Evolutionary conservation across 2,797 vertebrate genomes (phyloP).

Genomic region (Rhinophrynus dorsalis): DNA sequence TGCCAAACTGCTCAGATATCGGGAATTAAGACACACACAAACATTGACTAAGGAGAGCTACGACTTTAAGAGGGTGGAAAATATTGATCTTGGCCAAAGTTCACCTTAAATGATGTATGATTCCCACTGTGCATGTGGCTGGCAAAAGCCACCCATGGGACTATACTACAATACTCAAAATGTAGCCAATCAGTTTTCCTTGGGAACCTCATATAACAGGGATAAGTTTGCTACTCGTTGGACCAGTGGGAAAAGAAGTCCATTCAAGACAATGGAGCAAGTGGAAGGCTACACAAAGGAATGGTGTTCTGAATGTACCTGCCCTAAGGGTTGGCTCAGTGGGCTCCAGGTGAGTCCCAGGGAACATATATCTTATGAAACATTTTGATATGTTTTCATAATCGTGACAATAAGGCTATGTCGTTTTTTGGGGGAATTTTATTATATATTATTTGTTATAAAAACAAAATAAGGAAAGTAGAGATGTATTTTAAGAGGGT

Average conservation of each 20-base stretch:
- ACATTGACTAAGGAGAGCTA: slow-evolving; percentile 76
- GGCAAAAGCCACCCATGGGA: slow-evolving; percentile 70
- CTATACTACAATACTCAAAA: slow-evolving; percentile 59
- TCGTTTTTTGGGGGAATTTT: no score
- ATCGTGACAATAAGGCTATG: no score
- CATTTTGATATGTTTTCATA: no score
- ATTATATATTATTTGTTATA: no score
- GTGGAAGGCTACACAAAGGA: slow-evolving; percentile 73
- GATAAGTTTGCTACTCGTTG: slow-evolving; percentile 64
- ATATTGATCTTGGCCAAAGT: slow-evolving; percentile 48
- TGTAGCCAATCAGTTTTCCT: slow-evolving; percentile 57
- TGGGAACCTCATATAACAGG: slow-evolving; percentile 65
- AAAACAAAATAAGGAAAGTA: no score
- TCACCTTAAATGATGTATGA: slow-evolving; percentile 61
- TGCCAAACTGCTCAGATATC: slow-evolving; percentile 17
- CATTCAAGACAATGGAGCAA: slow-evolving; percentile 61
- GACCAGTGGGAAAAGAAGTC: slow-evolving; percentile 74
- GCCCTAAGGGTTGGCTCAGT: slow-evolving; percentile 75
- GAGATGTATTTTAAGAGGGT: no score
- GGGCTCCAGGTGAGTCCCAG: slow-evolving; percentile 72
- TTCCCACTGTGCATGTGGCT: slow-evolving; percentile 70
- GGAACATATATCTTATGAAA: no score
- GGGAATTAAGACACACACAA: slow-evolving; percentile 78
- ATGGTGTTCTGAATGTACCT: slow-evolving; percentile 74
- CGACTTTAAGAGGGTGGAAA: slow-evolving; percentile 67